Evolutionary conservation across 2,888 invertebrate genomes (phyloP).

Genomic region (Tetramorium bicarinatum): DNA sequence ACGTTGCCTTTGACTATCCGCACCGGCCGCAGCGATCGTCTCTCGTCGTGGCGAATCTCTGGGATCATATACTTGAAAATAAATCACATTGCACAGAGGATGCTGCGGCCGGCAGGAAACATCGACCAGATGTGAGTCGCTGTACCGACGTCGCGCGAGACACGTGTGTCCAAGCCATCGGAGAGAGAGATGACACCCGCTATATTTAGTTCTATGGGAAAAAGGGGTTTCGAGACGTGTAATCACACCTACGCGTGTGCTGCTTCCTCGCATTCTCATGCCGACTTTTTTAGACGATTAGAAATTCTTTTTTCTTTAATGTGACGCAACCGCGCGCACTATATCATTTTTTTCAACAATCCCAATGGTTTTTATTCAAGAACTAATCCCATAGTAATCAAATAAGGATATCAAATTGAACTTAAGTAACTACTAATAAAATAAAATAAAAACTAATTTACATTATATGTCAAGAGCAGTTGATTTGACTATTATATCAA

Average conservation of each 20-base stretch:
- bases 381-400: not conserved
- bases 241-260: conserved; percentile 73
- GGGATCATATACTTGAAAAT: conserved; percentile 74
- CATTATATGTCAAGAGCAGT: not conserved
- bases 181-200: conserved; percentile 79
- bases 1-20: conserved; percentile 34
- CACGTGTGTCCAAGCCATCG: conserved; percentile 82
- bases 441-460: no score
- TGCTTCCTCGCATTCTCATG: conserved; percentile 30
- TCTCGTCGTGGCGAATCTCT: conserved; percentile 59
- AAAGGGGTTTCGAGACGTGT: conserved; percentile 78
- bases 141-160: conserved; percentile 65
- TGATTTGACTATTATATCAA: not conserved
- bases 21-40: conserved; percentile 5
- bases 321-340: not conserved
- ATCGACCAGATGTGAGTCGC: conserved; percentile 73
- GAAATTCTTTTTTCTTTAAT: not conserved
- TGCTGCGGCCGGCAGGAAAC: conserved; percentile 71
- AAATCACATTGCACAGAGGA: conserved; percentile 78
- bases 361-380: not conserved
- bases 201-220: conserved; percentile 86
- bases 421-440: no score
- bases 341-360: not conserved
- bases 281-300: not conserved
- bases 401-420: not conserved